phyloP scores from a whole-genome alignment of 1,140 invertebrate genomes.

The Hycleus phaleratus region DNA sequence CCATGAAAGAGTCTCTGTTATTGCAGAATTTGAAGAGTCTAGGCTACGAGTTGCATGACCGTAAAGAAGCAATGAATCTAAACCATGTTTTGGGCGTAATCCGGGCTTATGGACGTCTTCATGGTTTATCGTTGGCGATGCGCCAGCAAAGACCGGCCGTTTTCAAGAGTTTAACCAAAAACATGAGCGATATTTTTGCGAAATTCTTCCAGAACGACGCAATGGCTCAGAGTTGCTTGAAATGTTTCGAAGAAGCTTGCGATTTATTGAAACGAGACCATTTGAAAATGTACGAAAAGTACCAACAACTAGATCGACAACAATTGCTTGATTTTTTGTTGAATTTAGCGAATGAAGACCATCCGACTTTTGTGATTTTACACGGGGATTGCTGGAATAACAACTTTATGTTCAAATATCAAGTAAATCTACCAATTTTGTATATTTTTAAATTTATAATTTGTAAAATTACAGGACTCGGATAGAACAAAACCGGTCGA shows the following conservation, averaged over 20 bases:
- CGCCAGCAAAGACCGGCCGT: conserved; percentile 38
- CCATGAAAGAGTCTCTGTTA: conserved; percentile 44
- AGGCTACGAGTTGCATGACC: conserved; percentile 44
- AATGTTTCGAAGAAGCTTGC: too few species aligned
- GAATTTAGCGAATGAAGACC: neutral
- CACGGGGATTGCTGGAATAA: conserved; percentile 51
- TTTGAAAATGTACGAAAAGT: neutral
- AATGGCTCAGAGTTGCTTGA: too few species aligned
- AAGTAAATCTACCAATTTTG: conserved; percentile 19
- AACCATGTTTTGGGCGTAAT: conserved; percentile 43
- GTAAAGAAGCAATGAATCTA: conserved; percentile 40
- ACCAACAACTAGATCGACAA: neutral
- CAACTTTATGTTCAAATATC: conserved; percentile 49
- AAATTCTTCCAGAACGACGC: conserved; percentile 10
- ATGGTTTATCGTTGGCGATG: conserved; percentile 47
- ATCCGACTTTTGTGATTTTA: conserved; percentile 35
- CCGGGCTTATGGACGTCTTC: conserved; percentile 45
- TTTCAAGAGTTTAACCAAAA: conserved; percentile 28
- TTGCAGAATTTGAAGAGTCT: conserved; percentile 46
- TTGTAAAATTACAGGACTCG: conserved; percentile 3
- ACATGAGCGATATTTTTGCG: conserved; percentile 29
- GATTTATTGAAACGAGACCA: conserved; percentile 3
- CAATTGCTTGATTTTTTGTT: neutral
- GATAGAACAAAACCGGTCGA: conserved; percentile 5
- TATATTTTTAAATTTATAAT: neutral